phyloP scores from a whole-genome alignment of 92 coral and sea anemone species.

The Epizoanthus rinbou region DNA sequence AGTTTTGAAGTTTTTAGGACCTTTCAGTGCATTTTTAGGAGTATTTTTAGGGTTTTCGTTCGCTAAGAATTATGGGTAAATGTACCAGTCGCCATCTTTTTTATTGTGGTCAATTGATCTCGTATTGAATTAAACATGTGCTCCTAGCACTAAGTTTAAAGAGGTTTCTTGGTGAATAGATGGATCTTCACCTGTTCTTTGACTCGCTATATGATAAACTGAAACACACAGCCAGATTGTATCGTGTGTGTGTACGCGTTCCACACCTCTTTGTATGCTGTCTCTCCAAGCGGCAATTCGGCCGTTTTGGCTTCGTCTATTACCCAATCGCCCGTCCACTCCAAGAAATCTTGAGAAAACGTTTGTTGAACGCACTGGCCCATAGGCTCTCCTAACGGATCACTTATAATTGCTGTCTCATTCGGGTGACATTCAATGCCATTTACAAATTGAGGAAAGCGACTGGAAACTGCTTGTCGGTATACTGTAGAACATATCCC shows the following conservation, averaged over 20 bases:
- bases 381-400: not conserved
- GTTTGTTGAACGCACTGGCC: constrained; percentile 16
- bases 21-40: too few relatives aligned
- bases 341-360: constrained; percentile 10
- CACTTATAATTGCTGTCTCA: not conserved
- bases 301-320: constrained; percentile 8
- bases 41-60: too few relatives aligned
- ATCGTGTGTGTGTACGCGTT: constrained; percentile 6
- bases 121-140: too few relatives aligned
- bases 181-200: too few relatives aligned
- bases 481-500: constrained; percentile 17
- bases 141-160: too few relatives aligned
- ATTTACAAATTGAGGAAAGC: constrained; percentile 29
- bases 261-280: constrained; percentile 13
- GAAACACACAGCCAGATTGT: constrained; percentile 4
- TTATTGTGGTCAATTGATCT: too few relatives aligned
- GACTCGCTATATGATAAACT: not conserved
- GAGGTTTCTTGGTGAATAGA: too few relatives aligned
- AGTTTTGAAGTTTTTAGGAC: too few relatives aligned
- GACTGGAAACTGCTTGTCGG: not conserved
- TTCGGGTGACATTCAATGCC: constrained; percentile 29
- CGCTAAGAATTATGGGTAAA: too few relatives aligned
- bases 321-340: constrained; percentile 36
- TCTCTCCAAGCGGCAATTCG: not conserved
- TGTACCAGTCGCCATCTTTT: too few relatives aligned